Base-by-base conservation (phyloP, 2,888 invertebrate genomes). In the Ennomos fuscantarius region DNA sequence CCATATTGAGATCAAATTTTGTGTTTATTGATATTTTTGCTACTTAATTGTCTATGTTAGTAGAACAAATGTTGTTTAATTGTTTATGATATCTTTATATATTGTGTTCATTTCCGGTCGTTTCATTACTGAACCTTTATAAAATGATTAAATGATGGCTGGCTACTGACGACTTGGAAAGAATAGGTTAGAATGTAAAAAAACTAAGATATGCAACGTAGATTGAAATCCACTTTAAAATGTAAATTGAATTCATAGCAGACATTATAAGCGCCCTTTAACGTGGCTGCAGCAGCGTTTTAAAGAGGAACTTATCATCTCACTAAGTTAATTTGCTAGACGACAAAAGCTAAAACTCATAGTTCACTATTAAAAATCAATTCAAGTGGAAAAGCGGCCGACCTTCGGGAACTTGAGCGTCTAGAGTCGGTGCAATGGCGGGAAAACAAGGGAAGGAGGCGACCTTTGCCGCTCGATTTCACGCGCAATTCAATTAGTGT, bases 401-500 rank as follows among this genome's bases (percentile, higher is more conserved):
- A 84, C 86, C 85, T 87, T 85, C 83, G 84, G 77, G 72, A 74
- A 73, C 63, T 65, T 39, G 74, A 81, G 69, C 85, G 86, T 87
- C 89, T 88, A 59, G 60, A 52, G 51, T 34, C 82, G 80, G 78
- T 86, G 88, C 88, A 89, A 74, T 84, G 84, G 81, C 80, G 82
- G 86, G 84, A 82, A 57, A 87, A 86, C 81, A 84, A 87, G 87
- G 88, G 72, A 86, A 57, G 49, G 84, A 78, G 83, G 85, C 86
- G 87, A 88, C 82, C 84, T 89, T 91, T 89, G 78, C 81, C 84
- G 82, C 84, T 85, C 92, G 93, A 93, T 93, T 93, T 93, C 87
- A 78, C 89, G 87, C 88, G 85, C 86, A 87, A 87, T 89, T 90
- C 86, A 87, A 90, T 92, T 92, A 93, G 88, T 92, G 83, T 74